Conservation (phyloP, 2,113 vertebrate species). For the Phylloscopus trochilus region DNA sequence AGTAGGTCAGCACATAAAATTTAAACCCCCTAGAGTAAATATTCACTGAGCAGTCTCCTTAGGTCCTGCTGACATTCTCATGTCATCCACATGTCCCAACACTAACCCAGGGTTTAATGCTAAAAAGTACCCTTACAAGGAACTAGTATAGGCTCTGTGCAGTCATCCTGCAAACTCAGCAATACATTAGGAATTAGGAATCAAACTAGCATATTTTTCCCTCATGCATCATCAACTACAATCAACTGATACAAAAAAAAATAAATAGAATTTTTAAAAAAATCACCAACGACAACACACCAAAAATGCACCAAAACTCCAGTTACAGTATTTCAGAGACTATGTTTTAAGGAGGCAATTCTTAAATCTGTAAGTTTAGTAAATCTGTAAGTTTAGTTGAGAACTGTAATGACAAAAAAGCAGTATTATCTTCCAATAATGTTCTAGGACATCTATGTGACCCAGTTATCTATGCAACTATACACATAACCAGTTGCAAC, state of each 20-base stretch:
- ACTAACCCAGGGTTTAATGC: background rate
- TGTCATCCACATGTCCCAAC: background rate
- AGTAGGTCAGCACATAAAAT: background rate
- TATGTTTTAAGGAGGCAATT: background rate
- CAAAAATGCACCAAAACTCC: background rate
- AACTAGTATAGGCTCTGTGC: background rate
- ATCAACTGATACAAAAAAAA: background rate
- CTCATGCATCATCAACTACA: background rate
- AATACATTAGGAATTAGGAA: background rate
- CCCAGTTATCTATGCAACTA: background rate
- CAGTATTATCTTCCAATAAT: background rate
- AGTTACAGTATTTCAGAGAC: background rate
- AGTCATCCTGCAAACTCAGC: background rate
- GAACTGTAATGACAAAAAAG: background rate
- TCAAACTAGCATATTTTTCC: background rate
- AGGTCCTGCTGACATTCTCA: slow-evolving; percentile 4
- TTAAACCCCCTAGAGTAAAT: background rate
- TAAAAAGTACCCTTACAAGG: slow-evolving; percentile 18
- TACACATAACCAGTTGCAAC: background rate
- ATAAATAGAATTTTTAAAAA: too few species aligned
- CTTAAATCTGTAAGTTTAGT: background rate
- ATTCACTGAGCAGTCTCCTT: background rate
- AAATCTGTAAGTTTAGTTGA: background rate
- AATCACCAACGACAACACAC: background rate
- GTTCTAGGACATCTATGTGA: background rate